Conservation (phyloP, 2,888 invertebrate genomes). For the Phortica magna region DNA sequence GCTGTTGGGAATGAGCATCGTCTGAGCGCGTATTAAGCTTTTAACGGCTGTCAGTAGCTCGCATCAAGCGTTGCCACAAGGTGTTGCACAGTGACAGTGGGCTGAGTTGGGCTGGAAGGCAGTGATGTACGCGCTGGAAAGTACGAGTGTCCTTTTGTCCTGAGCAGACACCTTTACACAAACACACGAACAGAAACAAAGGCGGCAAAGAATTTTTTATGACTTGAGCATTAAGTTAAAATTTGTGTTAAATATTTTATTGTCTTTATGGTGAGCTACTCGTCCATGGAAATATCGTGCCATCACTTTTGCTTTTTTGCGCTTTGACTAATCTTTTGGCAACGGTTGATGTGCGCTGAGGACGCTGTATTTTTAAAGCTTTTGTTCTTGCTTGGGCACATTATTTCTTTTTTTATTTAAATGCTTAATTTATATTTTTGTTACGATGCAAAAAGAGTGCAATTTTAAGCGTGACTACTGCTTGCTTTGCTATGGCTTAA, state of each 20-base stretch:
- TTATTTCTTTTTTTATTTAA: too few species aligned
- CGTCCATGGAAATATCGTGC: constrained; percentile 20
- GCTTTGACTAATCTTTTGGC: constrained; percentile 32
- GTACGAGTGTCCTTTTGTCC: neutral
- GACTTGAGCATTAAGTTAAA: constrained; percentile 65
- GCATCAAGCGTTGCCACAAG: constrained; percentile 14
- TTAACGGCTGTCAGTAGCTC: constrained; percentile 32
- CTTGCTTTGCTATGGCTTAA: too few species aligned
- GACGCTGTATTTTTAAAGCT: too few species aligned
- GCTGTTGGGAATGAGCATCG: neutral
- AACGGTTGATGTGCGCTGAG: neutral
- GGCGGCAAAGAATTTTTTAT: constrained; percentile 53
- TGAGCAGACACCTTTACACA: constrained; percentile 15
- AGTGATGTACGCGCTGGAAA: neutral
- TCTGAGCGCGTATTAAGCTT: constrained; percentile 24
- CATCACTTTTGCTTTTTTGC: constrained; percentile 2
- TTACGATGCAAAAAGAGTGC: too few species aligned
- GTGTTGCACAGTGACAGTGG: neutral
- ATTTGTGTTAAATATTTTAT: constrained; percentile 73
- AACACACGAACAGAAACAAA: too few species aligned
- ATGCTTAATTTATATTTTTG: too few species aligned
- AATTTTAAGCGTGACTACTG: too few species aligned
- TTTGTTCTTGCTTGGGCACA: too few species aligned
- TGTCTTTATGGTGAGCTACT: constrained; percentile 56
- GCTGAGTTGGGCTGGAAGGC: too few species aligned